These are phyloP conservation scores for Seriola dumerili DNA, from an alignment of 2,113 vertebrate species.

Conservation along the genomic window DNA sequence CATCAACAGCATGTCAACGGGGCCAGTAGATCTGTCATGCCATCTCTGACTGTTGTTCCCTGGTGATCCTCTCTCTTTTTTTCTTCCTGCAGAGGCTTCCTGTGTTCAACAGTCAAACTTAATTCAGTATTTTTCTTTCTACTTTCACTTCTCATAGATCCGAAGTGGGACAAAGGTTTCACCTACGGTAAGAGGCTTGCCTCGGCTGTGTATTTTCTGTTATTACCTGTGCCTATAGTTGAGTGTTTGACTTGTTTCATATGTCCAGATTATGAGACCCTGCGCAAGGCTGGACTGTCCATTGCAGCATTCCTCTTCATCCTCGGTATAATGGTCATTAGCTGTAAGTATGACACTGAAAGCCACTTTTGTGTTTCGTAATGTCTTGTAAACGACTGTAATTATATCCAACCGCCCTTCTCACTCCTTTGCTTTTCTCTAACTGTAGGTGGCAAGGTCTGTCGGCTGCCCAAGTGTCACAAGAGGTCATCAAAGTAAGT, in stretches of 20 bases:
- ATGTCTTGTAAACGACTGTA: neutral
- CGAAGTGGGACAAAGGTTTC: conserved; percentile 58
- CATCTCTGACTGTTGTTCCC: conserved; percentile 53
- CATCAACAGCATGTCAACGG: conserved; percentile 60
- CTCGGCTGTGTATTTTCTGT: neutral
- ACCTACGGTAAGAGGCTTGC: conserved; percentile 68
- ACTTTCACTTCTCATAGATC: conserved; percentile 42
- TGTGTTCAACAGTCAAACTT: conserved; percentile 51
- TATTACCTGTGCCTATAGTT: neutral
- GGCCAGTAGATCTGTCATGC: conserved; percentile 45
- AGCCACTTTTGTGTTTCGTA: neutral
- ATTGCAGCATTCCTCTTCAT: conserved; percentile 81
- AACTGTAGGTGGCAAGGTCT: conserved; percentile 68
- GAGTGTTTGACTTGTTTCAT: conserved; percentile 9
- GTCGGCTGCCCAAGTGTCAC: conserved; percentile 62
- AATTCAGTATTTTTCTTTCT: conserved; percentile 39
- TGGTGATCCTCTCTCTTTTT: conserved; percentile 27
- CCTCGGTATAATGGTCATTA: conserved; percentile 80
- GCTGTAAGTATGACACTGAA: conserved; percentile 75
- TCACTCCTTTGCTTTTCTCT: conserved; percentile 7
- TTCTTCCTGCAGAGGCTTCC: conserved; percentile 23
- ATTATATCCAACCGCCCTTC: neutral
- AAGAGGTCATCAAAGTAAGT: conserved; percentile 71
- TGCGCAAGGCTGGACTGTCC: conserved; percentile 71
- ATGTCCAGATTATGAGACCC: conserved; percentile 69